A percentile compares a stretch with the other conserved stretches of the same genome.
phyloP scores from a whole-genome alignment of 2,888 invertebrate species.

The Teinopalpus imperialis region DNA sequence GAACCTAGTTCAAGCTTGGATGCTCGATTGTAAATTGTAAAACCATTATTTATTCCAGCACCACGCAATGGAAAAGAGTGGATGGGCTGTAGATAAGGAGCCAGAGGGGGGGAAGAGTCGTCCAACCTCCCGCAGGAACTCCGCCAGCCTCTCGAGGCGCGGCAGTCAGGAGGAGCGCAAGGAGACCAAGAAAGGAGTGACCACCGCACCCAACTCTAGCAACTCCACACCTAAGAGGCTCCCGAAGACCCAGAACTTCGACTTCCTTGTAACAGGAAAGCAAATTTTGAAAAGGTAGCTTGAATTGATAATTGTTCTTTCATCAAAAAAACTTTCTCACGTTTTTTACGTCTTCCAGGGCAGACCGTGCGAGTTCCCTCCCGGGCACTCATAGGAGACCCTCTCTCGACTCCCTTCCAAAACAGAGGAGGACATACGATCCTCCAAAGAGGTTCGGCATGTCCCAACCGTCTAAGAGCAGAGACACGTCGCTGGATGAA shows the following conservation, averaged over 20 bases:
- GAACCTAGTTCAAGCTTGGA: too few species aligned
- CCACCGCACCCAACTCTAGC: conserved; percentile 38
- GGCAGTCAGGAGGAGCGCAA: conserved; percentile 49
- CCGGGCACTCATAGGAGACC: conserved; percentile 55
- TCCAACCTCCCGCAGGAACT: conserved; percentile 56
- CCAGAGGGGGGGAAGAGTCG: conserved; percentile 44
- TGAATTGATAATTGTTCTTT: too few species aligned
- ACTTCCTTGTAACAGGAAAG: conserved; percentile 65
- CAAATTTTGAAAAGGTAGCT: conserved; percentile 58
- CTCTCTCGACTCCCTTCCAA: conserved; percentile 41
- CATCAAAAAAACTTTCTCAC: too few species aligned
- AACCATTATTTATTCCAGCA: too few species aligned
- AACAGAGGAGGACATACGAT: conserved; percentile 39
- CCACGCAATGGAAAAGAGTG: conserved; percentile 19
- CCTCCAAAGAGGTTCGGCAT: conserved; percentile 36
- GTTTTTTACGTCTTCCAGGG: conserved; percentile 37
- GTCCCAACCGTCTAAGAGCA: conserved; percentile 45
- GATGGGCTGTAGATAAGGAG: conserved; percentile 43
- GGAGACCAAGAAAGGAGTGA: conserved; percentile 33
- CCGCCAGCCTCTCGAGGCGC: conserved; percentile 51
- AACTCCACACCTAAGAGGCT: conserved; percentile 56
- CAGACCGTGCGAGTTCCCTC: conserved; percentile 65
- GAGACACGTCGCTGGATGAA: conserved; percentile 60
- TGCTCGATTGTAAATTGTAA: too few species aligned
- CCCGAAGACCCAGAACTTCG: conserved; percentile 47